Percentiles rank a stretch among this genome's conserved stretches.
phyloP scores from a whole-genome alignment of 2,888 invertebrate genomes.

The Sthenelais limicola region DNA sequence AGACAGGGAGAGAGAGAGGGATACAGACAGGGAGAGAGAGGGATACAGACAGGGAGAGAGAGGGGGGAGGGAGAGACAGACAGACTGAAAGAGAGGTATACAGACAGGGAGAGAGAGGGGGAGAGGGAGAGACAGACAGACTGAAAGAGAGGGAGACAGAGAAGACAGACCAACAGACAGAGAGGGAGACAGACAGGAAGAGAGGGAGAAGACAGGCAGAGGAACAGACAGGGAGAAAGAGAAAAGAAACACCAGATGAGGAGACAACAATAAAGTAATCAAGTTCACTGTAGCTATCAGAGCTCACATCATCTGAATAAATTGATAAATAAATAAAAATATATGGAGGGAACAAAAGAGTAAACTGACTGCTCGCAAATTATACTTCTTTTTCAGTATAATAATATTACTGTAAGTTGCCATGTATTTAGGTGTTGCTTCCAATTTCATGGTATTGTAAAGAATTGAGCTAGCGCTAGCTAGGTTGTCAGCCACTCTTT shows the following conservation, averaged over 20 bases:
- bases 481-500: too few relatives aligned
- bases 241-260: neutral
- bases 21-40: neutral
- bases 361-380: too few relatives aligned
- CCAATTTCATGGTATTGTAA: too few relatives aligned
- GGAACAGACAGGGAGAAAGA: neutral
- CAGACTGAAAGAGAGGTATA: neutral
- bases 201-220: neutral
- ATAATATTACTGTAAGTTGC: too few relatives aligned
- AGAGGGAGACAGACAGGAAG: neutral
- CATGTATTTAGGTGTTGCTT: too few relatives aligned
- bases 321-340: neutral
- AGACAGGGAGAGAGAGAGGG: neutral
- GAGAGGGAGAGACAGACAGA: neutral
- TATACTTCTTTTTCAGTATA: too few relatives aligned
- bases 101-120: neutral
- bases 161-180: neutral
- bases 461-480: too few relatives aligned
- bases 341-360: neutral
- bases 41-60: neutral
- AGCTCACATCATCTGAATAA: neutral
- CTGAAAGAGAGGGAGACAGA: neutral
- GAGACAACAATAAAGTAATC: neutral
- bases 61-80: neutral
- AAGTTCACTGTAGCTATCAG: too few relatives aligned